Conservation (phyloP, 1,140 invertebrate species). For the Phenacoccus solenopsis region DNA sequence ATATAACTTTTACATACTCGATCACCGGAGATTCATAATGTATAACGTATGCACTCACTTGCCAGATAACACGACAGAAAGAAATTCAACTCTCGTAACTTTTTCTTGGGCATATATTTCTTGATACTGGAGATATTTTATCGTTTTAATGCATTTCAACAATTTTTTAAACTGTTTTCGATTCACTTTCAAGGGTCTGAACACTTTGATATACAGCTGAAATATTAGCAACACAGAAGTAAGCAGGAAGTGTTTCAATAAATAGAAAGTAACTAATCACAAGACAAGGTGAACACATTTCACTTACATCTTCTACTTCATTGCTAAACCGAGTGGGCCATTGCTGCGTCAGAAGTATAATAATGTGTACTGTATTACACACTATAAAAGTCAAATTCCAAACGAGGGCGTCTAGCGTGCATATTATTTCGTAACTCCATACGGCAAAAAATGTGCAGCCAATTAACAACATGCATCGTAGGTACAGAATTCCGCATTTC, state of each 20-base stretch:
- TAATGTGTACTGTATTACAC: constrained; percentile 69
- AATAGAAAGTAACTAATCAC: neutral
- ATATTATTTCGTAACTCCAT: constrained; percentile 72
- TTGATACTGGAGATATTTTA: constrained; percentile 63
- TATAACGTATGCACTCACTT: no score
- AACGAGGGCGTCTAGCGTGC: constrained; percentile 67
- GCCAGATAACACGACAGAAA: constrained; percentile 72
- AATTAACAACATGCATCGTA: constrained; percentile 58
- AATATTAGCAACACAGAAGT: constrained; percentile 24
- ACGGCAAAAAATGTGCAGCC: constrained; percentile 62
- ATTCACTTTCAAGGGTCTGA: constrained; percentile 66
- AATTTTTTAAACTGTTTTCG: constrained; percentile 69
- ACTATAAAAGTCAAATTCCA: constrained; percentile 73
- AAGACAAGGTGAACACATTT: neutral
- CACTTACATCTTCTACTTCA: constrained; percentile 69
- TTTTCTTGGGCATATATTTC: constrained; percentile 81
- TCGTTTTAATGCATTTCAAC: constrained; percentile 65
- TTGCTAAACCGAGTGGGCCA: constrained; percentile 68
- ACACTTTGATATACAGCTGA: constrained; percentile 67
- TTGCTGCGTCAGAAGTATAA: constrained; percentile 64
- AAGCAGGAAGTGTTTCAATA: neutral
- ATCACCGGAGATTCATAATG: no score
- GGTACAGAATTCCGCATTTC: constrained; percentile 61
- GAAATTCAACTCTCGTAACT: constrained; percentile 72
- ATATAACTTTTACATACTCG: no score